Evolutionary conservation across 2,888 invertebrate genomes (phyloP).

Genomic region (Halictus quadricinctus): DNA sequence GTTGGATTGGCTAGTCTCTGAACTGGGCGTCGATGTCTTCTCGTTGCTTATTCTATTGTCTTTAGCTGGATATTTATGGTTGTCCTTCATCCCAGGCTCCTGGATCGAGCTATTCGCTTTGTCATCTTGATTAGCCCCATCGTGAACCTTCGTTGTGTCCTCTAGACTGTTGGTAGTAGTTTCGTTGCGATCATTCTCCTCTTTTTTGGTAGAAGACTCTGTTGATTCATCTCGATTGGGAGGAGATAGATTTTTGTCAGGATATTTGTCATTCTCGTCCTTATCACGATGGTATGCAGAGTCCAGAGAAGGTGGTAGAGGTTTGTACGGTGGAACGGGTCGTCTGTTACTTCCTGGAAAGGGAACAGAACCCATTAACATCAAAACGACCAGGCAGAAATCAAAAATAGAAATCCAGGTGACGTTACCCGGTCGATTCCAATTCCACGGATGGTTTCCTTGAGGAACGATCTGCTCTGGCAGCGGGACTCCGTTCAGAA

Average conservation of each 20-base stretch:
- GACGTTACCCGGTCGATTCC: constrained; percentile 71
- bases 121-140: constrained; percentile 27
- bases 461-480: constrained; percentile 89
- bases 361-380: background rate
- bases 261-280: constrained; percentile 54
- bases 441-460: constrained; percentile 62
- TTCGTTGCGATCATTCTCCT: constrained; percentile 47
- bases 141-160: constrained; percentile 24
- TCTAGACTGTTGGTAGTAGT: constrained; percentile 7
- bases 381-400: background rate
- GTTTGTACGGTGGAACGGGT: constrained; percentile 77
- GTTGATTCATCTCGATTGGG: constrained; percentile 49
- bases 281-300: constrained; percentile 66
- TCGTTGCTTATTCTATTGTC: constrained; percentile 72
- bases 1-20: constrained; percentile 51
- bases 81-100: constrained; percentile 66
- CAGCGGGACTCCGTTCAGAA: constrained; percentile 87
- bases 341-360: constrained; percentile 71
- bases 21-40: constrained; percentile 74
- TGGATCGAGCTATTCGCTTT: constrained; percentile 23
- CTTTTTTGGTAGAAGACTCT: constrained; percentile 48
- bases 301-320: constrained; percentile 68
- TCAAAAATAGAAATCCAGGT: background rate
- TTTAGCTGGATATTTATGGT: constrained; percentile 74
- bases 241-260: constrained; percentile 61